These are phyloP conservation scores for Griposia aprilina DNA, from an alignment of 2,888 invertebrate species.

Conservation along the genomic window DNA sequence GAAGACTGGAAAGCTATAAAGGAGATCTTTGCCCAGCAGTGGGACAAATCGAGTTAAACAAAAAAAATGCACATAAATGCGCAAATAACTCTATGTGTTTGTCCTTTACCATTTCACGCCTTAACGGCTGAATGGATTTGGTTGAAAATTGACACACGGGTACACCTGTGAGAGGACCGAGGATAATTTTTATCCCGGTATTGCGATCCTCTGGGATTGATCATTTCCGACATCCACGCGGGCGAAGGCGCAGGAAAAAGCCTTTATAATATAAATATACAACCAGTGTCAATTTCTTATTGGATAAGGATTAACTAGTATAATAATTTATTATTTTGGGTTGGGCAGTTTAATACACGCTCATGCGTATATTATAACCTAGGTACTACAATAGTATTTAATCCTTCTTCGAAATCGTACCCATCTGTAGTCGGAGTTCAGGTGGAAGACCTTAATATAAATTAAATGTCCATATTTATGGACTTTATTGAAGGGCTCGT, in stretches of 20 bases:
- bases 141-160: too few species aligned
- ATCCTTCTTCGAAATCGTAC: too few species aligned
- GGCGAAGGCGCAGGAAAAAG: background rate
- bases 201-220: background rate
- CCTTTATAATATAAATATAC: constrained; percentile 3
- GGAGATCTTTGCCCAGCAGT: background rate
- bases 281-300: constrained; percentile 7
- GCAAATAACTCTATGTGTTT: too few species aligned
- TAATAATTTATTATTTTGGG: background rate
- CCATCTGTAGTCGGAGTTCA: too few species aligned
- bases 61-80: background rate
- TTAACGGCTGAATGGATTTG: too few species aligned
- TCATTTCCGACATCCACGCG: too few species aligned
- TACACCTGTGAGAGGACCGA: background rate
- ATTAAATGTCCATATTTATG: too few species aligned
- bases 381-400: too few species aligned
- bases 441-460: too few species aligned
- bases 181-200: background rate
- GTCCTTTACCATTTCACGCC: too few species aligned
- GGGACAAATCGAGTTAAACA: background rate
- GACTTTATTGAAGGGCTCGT: too few species aligned
- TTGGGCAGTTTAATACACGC: background rate
- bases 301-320: background rate
- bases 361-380: too few species aligned
- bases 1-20: background rate